phyloP scores from a whole-genome alignment of 2,113 vertebrate genomes.

The Hepsetus odoe region DNA sequence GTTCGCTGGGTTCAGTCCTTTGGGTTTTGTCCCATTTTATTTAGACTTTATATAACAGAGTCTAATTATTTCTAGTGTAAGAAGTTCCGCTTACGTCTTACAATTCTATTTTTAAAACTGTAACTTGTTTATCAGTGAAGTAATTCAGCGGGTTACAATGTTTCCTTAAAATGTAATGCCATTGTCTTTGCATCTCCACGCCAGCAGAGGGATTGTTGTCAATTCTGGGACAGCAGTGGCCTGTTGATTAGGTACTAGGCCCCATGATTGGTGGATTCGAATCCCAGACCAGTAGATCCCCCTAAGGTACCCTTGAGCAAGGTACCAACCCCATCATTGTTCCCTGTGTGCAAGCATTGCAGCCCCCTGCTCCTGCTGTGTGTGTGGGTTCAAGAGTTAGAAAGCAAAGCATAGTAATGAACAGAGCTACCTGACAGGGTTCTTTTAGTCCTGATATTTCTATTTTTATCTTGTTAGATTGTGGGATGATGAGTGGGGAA shows the following conservation, averaged over 20 bases:
- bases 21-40: too few relatives aligned
- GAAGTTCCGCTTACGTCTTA: not conserved
- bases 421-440: not conserved
- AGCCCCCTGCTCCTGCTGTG: too few relatives aligned
- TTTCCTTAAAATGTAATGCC: not conserved
- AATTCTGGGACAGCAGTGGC: not conserved
- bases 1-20: too few relatives aligned
- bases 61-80: too few relatives aligned
- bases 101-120: not conserved
- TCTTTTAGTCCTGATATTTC: not conserved
- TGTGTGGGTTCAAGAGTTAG: too few relatives aligned
- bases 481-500: not conserved
- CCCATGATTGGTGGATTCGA: too few relatives aligned
- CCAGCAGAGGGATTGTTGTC: slow-evolving; percentile 1
- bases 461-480: not conserved
- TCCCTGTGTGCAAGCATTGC: not conserved
- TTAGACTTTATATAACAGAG: too few relatives aligned
- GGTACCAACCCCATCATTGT: too few relatives aligned
- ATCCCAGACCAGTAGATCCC: too few relatives aligned
- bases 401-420: too few relatives aligned
- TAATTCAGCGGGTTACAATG: not conserved
- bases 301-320: too few relatives aligned
- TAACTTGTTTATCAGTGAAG: not conserved
- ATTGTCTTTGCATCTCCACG: not conserved
- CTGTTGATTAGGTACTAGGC: too few relatives aligned